Evolutionary conservation across 2,888 invertebrate species (phyloP).

Genomic region (Drosophila rellima): DNA sequence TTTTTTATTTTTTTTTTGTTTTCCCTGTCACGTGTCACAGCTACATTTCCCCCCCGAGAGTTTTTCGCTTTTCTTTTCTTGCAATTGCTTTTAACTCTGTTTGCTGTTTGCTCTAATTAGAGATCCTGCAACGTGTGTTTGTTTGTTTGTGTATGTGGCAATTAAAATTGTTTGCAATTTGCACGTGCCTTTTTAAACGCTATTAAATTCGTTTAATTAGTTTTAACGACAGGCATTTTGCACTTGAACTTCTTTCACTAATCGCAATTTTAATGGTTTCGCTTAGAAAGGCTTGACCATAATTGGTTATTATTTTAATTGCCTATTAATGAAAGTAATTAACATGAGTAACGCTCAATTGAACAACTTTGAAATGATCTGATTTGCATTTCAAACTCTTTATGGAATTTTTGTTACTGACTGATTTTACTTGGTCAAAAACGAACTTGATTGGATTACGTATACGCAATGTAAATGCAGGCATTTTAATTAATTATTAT

Average conservation of each 20-base stretch:
- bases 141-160: conserved; percentile 42
- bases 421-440: background rate
- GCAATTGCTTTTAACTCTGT: conserved; percentile 21
- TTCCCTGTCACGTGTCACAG: conserved; percentile 24
- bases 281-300: background rate
- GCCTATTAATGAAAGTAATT: conserved; percentile 8
- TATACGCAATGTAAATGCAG: background rate
- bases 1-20: background rate
- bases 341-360: background rate
- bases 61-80: conserved; percentile 3
- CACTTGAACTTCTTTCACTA: conserved; percentile 55
- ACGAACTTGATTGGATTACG: background rate
- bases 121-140: conserved; percentile 22
- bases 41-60: conserved; percentile 9
- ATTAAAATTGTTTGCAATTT: conserved; percentile 74
- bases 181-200: conserved; percentile 75
- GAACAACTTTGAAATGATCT: background rate
- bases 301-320: conserved; percentile 16
- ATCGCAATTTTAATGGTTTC: conserved; percentile 31
- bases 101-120: conserved; percentile 62
- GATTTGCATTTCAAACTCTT: background rate
- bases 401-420: background rate
- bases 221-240: conserved; percentile 76
- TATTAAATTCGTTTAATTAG: conserved; percentile 79
- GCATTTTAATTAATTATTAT: background rate